A percentile compares a stretch with the other conserved stretches of the same genome.
Evolutionary conservation across 2,113 vertebrate genomes (phyloP).

Genomic region (Odontesthes bonariensis): DNA sequence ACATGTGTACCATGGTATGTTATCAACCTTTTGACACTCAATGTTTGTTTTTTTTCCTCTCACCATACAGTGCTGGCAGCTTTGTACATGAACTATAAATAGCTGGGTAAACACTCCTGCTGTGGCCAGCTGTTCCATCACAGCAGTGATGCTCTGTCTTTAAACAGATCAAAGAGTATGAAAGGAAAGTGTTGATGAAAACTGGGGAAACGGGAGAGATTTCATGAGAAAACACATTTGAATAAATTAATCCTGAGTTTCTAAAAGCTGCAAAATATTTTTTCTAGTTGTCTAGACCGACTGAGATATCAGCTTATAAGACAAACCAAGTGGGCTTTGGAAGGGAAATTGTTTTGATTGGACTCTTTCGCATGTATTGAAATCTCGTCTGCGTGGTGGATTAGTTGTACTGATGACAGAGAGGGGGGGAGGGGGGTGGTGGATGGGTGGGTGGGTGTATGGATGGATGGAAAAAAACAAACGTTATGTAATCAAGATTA

Average conservation of each 20-base stretch:
- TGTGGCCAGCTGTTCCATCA: slow-evolving; percentile 75
- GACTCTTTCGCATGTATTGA: slow-evolving; percentile 14
- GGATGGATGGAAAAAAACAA: slow-evolving; percentile 49
- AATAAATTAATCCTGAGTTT: not conserved
- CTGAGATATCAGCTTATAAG: not conserved
- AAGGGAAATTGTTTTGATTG: slow-evolving; percentile 26
- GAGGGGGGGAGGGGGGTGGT: slow-evolving; percentile 18
- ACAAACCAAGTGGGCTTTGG: slow-evolving; percentile 8
- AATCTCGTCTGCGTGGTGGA: slow-evolving; percentile 41
- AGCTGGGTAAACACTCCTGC: slow-evolving; percentile 56
- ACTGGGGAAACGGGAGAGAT: not conserved
- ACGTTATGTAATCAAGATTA: slow-evolving; percentile 80
- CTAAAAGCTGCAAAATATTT: not conserved
- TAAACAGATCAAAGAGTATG: slow-evolving; percentile 43
- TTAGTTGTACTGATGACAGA: slow-evolving; percentile 67
- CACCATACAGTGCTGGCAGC: slow-evolving; percentile 33
- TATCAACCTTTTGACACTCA: slow-evolving; percentile 31
- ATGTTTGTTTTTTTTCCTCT: slow-evolving; percentile 47
- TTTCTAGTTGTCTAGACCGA: slow-evolving; percentile 12
- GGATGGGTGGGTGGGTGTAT: not conserved
- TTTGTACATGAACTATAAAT: slow-evolving; percentile 70
- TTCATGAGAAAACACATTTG: not conserved
- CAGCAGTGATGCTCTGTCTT: slow-evolving; percentile 36
- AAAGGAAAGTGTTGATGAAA: slow-evolving; percentile 17
- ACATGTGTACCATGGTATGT: not conserved